Evolutionary conservation across 2,113 vertebrate genomes (phyloP).

Genomic region (Peromyscus leucopus): DNA sequence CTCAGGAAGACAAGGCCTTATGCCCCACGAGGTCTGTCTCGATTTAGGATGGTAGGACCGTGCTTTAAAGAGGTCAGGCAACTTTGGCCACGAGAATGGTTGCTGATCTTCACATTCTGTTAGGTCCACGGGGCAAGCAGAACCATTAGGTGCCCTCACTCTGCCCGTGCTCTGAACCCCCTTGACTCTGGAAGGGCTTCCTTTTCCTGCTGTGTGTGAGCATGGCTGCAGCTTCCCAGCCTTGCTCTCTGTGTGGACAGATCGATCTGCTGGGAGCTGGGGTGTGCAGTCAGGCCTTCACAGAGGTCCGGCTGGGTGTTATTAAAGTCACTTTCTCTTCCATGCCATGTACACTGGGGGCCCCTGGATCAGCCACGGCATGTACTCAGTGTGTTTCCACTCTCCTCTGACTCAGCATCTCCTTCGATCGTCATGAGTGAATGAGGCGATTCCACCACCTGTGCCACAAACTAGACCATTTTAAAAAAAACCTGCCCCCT

Average conservation of each 20-base stretch:
- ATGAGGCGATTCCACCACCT: neutral
- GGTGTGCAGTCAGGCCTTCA: neutral
- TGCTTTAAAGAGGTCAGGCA: neutral
- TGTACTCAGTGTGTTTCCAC: fast-evolving
- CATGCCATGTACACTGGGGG: neutral
- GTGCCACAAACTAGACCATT: neutral
- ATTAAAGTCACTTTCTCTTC: neutral
- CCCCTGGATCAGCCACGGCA: neutral
- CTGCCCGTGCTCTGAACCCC: neutral
- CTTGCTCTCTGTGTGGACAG: neutral
- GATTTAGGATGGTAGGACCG: neutral
- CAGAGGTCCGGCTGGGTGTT: neutral
- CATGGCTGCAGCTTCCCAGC: neutral
- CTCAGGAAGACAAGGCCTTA: neutral
- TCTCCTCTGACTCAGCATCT: neutral
- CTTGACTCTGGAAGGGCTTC: neutral
- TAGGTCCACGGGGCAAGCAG: neutral
- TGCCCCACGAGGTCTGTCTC: neutral
- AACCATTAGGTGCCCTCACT: neutral
- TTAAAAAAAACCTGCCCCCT: neutral
- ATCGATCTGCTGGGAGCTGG: neutral
- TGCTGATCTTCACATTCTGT: neutral
- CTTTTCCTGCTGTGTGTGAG: neutral
- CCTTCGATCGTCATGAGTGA: neutral
- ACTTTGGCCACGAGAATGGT: neutral